Evolutionary conservation across 2,888 invertebrate genomes (phyloP), one percentile per base, ranked within the genome.

Genomic region (Laspeyria flexula): DNA sequence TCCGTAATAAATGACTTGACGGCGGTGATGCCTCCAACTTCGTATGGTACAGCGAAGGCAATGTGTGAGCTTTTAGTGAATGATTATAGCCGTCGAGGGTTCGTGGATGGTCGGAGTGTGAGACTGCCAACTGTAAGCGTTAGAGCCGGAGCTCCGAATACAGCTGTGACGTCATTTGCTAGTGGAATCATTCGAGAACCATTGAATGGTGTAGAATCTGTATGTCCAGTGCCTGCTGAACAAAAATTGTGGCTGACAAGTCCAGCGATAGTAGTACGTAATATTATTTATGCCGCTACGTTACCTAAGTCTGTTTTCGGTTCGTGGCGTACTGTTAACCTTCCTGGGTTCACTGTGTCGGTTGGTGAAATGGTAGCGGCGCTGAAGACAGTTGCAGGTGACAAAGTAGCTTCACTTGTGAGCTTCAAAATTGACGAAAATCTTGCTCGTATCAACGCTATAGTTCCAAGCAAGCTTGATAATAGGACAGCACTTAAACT

Each of bases 161-260:
- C 76, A 12, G 91, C 91, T 0, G 81, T 90, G 30, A 88, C 91
- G n/a, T 89, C 89, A 33, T 91, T 84, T 50, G 91, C 84, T 1
- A 89, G 89, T 65, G 87, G 83, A 1, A 70, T 90, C n/a, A 71
- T 91, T 29, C 80, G 91, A 13, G 89, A 89, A 53, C 88, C 90
- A 11, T 65, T 91, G 43, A 72, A 75, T 1, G 87, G 88, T 1
- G 51, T 65, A 18, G 49, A 43, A 18, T 74, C 81, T 1, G 50
- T 67, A 33, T 78, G 84, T 33, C 90, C 90, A 0, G 90, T 90
- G 33, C 62, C 65, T 10, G 57, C 61, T 15, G 75, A 75, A n/a
- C 79, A 76, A 53, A 69, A 75, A 34, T 16, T 90, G 48, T 90
- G 86, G 87, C 55, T 90, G 54, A 68, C 83, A 16, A 86, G 90